Percentiles rank a stretch among this genome's conserved stretches.
Conservation (phyloP, 2,888 invertebrate genomes). For the Cryptocheilus praepositus region DNA sequence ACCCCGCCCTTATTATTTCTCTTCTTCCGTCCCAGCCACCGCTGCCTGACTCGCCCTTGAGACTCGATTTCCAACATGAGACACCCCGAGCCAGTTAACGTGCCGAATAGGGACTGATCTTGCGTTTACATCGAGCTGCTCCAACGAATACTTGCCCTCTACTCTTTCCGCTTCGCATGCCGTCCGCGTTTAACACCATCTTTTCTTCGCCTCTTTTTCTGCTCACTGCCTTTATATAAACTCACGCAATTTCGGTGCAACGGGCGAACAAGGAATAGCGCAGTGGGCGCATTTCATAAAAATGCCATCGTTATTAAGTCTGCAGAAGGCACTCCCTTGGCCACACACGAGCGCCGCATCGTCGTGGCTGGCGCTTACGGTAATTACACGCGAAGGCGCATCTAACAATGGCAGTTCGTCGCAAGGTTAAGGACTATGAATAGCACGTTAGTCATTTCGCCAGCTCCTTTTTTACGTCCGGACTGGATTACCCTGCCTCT, state of each 20-base stretch:
- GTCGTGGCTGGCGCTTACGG: too few relatives aligned
- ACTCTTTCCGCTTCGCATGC: constrained; percentile 21
- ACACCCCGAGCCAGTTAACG: constrained; percentile 26
- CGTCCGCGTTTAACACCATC: constrained; percentile 8
- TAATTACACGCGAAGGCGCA: too few relatives aligned
- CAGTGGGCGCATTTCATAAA: too few relatives aligned
- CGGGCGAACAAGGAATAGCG: too few relatives aligned
- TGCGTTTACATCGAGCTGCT: constrained; percentile 41
- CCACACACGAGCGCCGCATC: too few relatives aligned
- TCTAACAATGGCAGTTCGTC: too few relatives aligned
- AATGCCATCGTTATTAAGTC: too few relatives aligned
- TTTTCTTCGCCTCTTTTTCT: constrained; percentile 11
- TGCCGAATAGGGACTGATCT: constrained; percentile 59
- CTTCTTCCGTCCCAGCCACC: constrained; percentile 40
- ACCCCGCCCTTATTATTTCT: constrained; percentile 20
- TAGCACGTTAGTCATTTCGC: constrained; percentile 34
- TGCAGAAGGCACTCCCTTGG: too few relatives aligned
- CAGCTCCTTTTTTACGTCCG: constrained; percentile 34
- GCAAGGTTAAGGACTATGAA: constrained; percentile 39
- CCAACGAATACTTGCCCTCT: neutral
- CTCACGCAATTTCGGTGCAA: neutral
- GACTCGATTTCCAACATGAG: constrained; percentile 54
- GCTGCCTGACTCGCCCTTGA: constrained; percentile 57
- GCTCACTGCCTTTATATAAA: neutral
- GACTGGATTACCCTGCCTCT: constrained; percentile 30